A percentile compares a stretch with the other conserved stretches of the same genome.
These are phyloP conservation scores for Trichopoda pennipes DNA, from an alignment of 2,888 invertebrate species.

Conservation along the genomic window DNA sequence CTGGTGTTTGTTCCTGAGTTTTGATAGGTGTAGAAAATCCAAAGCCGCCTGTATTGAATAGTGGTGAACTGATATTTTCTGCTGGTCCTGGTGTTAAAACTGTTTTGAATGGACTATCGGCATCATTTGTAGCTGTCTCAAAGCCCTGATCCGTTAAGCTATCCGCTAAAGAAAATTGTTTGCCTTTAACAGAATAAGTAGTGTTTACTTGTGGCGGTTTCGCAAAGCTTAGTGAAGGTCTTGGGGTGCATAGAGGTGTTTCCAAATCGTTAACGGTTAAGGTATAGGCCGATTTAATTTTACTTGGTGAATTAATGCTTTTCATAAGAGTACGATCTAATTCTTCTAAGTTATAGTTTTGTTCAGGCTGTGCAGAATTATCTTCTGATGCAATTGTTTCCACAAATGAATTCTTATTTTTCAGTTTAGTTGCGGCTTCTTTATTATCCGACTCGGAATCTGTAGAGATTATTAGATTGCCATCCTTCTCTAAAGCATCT, in stretches of 20 bases:
- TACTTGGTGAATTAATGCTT: constrained; percentile 75
- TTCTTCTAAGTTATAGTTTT: constrained; percentile 58
- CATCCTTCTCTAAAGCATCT: constrained; percentile 74
- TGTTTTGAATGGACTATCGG: constrained; percentile 74
- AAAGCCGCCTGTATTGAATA: constrained; percentile 63
- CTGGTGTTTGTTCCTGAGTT: constrained; percentile 39
- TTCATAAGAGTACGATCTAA: constrained; percentile 73
- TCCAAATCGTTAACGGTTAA: constrained; percentile 71
- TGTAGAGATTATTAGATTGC: constrained; percentile 72
- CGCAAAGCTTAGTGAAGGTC: constrained; percentile 37
- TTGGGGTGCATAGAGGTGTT: constrained; percentile 41
- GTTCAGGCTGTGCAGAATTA: background rate
- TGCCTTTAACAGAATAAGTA: background rate
- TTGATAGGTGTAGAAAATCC: constrained; percentile 76
- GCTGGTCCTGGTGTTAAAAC: background rate
- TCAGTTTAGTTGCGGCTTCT: constrained; percentile 12
- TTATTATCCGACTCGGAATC: constrained; percentile 77
- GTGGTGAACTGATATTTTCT: background rate
- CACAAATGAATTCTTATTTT: constrained; percentile 23
- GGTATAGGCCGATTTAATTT: constrained; percentile 76
- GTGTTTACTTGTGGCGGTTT: background rate
- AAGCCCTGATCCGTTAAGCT: constrained; percentile 78
- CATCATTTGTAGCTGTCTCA: constrained; percentile 76
- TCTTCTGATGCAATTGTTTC: constrained; percentile 14
- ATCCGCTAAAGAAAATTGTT: constrained; percentile 64